These are phyloP conservation scores for Melanogrammus aeglefinus DNA, from an alignment of 2,797 vertebrate genomes.

Conservation along the genomic window DNA sequence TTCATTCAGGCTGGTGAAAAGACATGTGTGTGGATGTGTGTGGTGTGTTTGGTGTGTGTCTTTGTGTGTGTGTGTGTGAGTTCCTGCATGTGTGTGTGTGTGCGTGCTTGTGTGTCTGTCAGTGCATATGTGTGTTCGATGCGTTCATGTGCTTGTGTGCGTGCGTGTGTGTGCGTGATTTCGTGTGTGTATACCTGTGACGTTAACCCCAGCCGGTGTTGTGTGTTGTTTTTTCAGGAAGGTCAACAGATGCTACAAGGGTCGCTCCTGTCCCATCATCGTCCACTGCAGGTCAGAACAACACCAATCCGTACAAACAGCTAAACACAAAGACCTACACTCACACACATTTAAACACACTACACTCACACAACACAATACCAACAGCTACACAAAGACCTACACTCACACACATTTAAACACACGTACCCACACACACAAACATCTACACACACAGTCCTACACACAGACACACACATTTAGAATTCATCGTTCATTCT, in stretches of 20 bases:
- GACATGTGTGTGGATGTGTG: neutral
- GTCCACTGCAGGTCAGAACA: conserved; percentile 97
- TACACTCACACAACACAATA: conserved; percentile 26
- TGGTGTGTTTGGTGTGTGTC: too few relatives aligned
- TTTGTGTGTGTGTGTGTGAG: neutral
- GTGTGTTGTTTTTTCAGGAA: conserved; percentile 83
- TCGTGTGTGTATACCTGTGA: conserved; percentile 2
- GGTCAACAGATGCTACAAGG: conserved; percentile 99
- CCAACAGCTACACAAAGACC: neutral
- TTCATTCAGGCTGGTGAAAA: too few relatives aligned
- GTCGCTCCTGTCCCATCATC: conserved; percentile 95
- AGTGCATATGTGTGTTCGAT: neutral
- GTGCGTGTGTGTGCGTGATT: neutral
- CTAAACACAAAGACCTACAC: too few relatives aligned
- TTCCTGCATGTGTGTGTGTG: neutral
- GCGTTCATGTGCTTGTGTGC: neutral
- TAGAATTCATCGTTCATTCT: neutral
- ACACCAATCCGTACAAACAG: neutral
- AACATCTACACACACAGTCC: neutral
- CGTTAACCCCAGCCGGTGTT: neutral
- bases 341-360: neutral
- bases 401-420: too few relatives aligned
- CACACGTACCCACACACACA: conserved; percentile 21
- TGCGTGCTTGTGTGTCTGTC: too few relatives aligned
- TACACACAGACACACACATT: conserved; percentile 21